phyloP scores from a whole-genome alignment of 2,888 invertebrate genomes.

The Drosophila neotestacea region DNA sequence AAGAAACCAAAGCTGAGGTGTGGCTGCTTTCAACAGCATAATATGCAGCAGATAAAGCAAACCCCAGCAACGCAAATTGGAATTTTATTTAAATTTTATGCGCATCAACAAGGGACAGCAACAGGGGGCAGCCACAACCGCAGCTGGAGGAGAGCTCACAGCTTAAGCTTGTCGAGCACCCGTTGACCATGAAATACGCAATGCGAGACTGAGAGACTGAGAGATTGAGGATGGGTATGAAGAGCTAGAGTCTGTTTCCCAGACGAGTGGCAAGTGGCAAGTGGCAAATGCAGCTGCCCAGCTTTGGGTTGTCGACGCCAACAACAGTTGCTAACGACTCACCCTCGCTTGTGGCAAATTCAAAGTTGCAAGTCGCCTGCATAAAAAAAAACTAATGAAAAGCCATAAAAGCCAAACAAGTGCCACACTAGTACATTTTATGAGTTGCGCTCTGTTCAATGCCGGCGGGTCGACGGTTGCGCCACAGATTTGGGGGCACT shows the following conservation, averaged over 20 bases:
- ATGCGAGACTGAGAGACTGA: not conserved
- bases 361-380: conserved; percentile 44
- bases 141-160: conserved; percentile 3
- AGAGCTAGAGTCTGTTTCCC: conserved; percentile 11
- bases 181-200: conserved; percentile 55
- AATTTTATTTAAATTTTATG: conserved; percentile 82
- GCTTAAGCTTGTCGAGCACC: conserved; percentile 43
- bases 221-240: not conserved
- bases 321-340: conserved; percentile 16
- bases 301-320: conserved; percentile 13
- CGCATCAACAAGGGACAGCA: conserved; percentile 26
- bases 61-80: conserved; percentile 63
- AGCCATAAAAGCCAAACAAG: conserved; percentile 76
- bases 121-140: not conserved
- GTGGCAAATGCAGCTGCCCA: conserved; percentile 22
- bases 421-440: conserved; percentile 66
- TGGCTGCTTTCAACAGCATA: conserved; percentile 22
- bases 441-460: conserved; percentile 48
- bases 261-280: conserved; percentile 17
- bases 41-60: conserved; percentile 55
- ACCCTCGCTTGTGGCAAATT: conserved; percentile 35
- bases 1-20: conserved; percentile 17
- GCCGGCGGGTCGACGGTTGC: conserved; percentile 40
- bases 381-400: conserved; percentile 67
- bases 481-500: conserved; percentile 75